phyloP scores from a whole-genome alignment of 2,888 invertebrate genomes.

The Neuroscelio doddi region DNA sequence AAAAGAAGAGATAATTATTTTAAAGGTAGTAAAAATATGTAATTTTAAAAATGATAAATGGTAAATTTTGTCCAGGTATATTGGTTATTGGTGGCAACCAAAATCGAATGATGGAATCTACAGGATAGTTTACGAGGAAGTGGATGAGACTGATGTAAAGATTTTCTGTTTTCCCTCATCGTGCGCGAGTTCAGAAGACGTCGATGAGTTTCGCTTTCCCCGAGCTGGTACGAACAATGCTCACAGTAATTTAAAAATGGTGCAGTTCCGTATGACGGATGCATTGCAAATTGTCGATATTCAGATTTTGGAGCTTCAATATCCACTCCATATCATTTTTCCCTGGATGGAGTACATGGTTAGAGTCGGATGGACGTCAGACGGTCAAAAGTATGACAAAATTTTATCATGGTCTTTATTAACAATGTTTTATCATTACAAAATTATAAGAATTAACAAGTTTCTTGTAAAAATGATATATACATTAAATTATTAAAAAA shows the following conservation, averaged over 20 bases:
- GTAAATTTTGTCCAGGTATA: too few relatives aligned
- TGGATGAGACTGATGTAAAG: constrained; percentile 92
- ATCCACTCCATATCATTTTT: constrained; percentile 85
- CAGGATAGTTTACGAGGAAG: constrained; percentile 89
- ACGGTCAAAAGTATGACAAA: constrained; percentile 82
- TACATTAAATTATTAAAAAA: too few relatives aligned
- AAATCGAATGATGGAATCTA: constrained; percentile 81
- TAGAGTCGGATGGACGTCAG: constrained; percentile 95
- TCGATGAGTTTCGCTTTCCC: constrained; percentile 91
- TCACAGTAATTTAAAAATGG: constrained; percentile 89
- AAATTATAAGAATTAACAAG: too few relatives aligned
- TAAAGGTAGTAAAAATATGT: too few relatives aligned
- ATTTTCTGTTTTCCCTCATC: constrained; percentile 91
- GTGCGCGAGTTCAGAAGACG: constrained; percentile 83
- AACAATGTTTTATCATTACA: too few relatives aligned
- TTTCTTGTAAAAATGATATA: too few relatives aligned
- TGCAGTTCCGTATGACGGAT: constrained; percentile 82
- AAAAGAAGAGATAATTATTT: too few relatives aligned
- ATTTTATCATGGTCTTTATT: too few relatives aligned
- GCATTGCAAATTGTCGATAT: constrained; percentile 82
- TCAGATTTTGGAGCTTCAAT: constrained; percentile 82
- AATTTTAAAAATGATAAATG: too few relatives aligned
- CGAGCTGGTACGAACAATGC: constrained; percentile 93
- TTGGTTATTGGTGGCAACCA: constrained; percentile 99
- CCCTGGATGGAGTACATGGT: constrained; percentile 97